Percentiles rank a stretch among this genome's conserved stretches.
These are phyloP conservation scores for Otus sunia DNA, from an alignment of 2,113 vertebrate genomes.

Conservation along the genomic window DNA sequence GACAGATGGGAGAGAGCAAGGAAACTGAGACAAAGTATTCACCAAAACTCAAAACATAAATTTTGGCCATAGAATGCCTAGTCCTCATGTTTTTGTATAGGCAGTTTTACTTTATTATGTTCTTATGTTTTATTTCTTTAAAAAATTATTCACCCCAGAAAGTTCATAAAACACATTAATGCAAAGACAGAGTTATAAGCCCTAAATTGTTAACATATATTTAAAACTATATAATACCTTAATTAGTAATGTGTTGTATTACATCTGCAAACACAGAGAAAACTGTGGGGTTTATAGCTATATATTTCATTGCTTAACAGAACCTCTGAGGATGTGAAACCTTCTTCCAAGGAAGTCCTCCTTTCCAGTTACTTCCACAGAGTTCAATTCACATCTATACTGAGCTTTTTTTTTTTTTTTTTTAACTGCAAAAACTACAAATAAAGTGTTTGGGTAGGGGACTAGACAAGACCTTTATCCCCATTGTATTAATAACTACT, in stretches of 20 bases:
- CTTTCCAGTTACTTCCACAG: not conserved
- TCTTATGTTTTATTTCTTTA: not conserved
- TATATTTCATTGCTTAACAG: not conserved
- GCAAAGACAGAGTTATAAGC: not conserved
- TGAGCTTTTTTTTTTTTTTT: not conserved
- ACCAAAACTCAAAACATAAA: not conserved
- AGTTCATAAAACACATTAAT: not conserved
- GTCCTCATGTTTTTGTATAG: not conserved
- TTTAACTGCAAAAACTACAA: not conserved
- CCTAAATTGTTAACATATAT: not conserved
- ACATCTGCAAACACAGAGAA: not conserved
- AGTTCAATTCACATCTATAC: not conserved
- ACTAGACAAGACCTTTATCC: not conserved
- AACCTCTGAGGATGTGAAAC: not conserved
- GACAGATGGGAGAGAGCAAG: not conserved
- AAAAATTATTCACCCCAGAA: not conserved
- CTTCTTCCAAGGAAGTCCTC: not conserved
- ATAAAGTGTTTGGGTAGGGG: not conserved
- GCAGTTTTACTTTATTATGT: not conserved
- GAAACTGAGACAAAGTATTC: not conserved
- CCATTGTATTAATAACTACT: rapidly evolving
- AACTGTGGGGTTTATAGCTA: not conserved
- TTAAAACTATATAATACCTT: not conserved
- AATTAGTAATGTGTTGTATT: not conserved
- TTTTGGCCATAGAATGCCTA: not conserved